Conservation (phyloP, 1,140 invertebrate genomes). For the Dinoponera quadriceps region DNA sequence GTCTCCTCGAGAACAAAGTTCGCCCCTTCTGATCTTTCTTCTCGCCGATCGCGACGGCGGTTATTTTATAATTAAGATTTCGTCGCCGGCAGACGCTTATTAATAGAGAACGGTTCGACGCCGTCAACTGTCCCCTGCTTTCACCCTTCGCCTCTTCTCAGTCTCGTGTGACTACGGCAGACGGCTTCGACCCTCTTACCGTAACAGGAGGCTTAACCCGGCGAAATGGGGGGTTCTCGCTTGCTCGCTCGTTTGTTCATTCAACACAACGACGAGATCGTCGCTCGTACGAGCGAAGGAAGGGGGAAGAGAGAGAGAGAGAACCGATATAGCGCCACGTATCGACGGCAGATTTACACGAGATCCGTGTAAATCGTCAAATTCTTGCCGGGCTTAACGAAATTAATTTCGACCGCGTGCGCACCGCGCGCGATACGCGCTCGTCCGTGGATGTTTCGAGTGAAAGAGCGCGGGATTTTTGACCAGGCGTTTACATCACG, state of each 20-base stretch:
- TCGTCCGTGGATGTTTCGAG: background rate
- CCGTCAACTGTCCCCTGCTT: constrained; percentile 12
- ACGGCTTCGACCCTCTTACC: constrained; percentile 52
- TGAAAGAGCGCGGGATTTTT: background rate
- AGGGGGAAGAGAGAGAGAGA: background rate
- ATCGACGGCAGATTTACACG: constrained; percentile 47
- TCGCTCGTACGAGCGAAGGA: background rate
- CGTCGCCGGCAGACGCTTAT: constrained; percentile 15
- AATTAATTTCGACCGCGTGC: constrained; percentile 1
- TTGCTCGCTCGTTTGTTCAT: too few relatives aligned
- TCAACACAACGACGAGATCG: background rate
- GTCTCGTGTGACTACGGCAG: constrained; percentile 5
- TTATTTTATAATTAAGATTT: constrained; percentile 42
- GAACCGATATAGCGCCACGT: background rate
- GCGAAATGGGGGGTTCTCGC: constrained; percentile 42
- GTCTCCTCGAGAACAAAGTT: constrained; percentile 33
- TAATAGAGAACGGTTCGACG: background rate
- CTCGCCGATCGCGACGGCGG: background rate
- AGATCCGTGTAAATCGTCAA: constrained; percentile 24
- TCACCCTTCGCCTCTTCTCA: too few relatives aligned
- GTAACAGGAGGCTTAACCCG: constrained; percentile 67
- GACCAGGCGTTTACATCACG: too few relatives aligned
- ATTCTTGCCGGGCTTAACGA: background rate
- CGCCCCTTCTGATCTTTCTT: background rate
- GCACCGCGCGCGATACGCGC: background rate